phyloP scores from a whole-genome alignment of 2,113 vertebrate species.

The Platichthys flesus region DNA sequence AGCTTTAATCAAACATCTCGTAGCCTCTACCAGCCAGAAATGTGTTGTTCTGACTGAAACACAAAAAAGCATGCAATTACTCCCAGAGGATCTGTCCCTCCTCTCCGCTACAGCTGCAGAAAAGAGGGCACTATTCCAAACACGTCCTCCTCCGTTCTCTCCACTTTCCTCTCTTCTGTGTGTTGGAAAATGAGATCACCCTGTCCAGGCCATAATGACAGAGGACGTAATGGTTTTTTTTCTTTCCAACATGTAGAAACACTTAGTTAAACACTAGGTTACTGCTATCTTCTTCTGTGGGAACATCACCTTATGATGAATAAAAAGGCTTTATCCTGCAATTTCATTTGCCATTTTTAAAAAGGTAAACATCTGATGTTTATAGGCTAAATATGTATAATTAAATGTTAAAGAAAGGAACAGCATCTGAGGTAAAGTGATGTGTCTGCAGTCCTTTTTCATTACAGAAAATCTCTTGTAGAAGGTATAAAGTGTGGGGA shows the following conservation, averaged over 20 bases:
- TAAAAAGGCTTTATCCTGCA: constrained; percentile 13
- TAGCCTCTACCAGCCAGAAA: constrained; percentile 63
- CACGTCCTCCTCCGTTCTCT: constrained; percentile 37
- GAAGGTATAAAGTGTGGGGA: neutral
- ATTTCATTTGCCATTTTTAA: constrained; percentile 27
- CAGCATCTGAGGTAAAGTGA: constrained; percentile 12
- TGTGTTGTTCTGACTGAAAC: constrained; percentile 70
- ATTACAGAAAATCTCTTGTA: neutral
- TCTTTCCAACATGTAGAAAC: constrained; percentile 23
- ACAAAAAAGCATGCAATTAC: constrained; percentile 76
- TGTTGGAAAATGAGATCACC: constrained; percentile 43
- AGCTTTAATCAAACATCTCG: constrained; percentile 74
- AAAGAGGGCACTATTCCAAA: constrained; percentile 65
- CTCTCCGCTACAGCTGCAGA: constrained; percentile 74
- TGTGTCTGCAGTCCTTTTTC: neutral
- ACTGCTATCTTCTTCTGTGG: constrained; percentile 1
- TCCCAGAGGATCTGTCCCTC: constrained; percentile 64
- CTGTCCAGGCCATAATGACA: constrained; percentile 40
- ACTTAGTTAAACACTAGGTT: constrained; percentile 13
- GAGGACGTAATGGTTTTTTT: constrained; percentile 31
- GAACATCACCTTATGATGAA: constrained; percentile 25
- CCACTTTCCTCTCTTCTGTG: constrained; percentile 35
- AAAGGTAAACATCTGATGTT: constrained; percentile 19
- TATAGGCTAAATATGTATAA: constrained; percentile 18
- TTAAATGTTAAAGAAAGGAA: constrained; percentile 22